These are phyloP conservation scores for Timandra comae DNA, from an alignment of 2,888 invertebrate species.

Conservation along the genomic window DNA sequence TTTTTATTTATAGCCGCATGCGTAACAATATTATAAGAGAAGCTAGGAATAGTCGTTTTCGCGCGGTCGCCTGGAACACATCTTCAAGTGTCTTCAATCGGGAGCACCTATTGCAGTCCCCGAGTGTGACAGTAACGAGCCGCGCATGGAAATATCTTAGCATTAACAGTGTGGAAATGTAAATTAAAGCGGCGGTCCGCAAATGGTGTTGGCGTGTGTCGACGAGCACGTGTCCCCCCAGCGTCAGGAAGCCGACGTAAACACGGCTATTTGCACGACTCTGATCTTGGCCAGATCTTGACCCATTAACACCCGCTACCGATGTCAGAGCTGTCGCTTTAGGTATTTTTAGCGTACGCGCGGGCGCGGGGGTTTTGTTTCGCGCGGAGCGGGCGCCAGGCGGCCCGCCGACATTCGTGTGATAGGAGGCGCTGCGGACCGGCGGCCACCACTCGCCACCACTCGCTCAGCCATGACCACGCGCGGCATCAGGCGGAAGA, in stretches of 20 bases:
- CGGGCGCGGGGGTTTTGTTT: conserved; percentile 49
- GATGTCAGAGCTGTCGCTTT: conserved; percentile 69
- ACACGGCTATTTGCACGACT: conserved; percentile 61
- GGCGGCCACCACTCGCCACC: conserved; percentile 7
- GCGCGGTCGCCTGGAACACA: too few species aligned
- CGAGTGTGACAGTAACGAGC: too few species aligned
- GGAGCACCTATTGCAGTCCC: too few species aligned
- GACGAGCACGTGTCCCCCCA: conserved; percentile 40
- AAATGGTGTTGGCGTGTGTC: conserved; percentile 37
- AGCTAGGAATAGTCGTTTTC: too few species aligned
- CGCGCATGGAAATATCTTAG: too few species aligned
- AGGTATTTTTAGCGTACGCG: conserved; percentile 62
- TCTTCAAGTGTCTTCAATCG: too few species aligned
- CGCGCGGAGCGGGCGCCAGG: conserved; percentile 40
- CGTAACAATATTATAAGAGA: too few species aligned
- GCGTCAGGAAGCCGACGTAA: conserved; percentile 57
- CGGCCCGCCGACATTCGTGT: conserved; percentile 33
- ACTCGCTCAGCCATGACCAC: conserved; percentile 78
- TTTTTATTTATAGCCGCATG: too few species aligned
- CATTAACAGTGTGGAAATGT: too few species aligned
- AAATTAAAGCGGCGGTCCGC: conserved; percentile 6
- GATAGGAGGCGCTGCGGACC: conserved; percentile 31
- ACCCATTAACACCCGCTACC: conserved; percentile 70
- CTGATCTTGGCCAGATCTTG: conserved; percentile 76
- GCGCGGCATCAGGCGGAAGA: conserved; percentile 90